Conservation (phyloP, 2,888 invertebrate species). For the Ectobius pallidus region DNA sequence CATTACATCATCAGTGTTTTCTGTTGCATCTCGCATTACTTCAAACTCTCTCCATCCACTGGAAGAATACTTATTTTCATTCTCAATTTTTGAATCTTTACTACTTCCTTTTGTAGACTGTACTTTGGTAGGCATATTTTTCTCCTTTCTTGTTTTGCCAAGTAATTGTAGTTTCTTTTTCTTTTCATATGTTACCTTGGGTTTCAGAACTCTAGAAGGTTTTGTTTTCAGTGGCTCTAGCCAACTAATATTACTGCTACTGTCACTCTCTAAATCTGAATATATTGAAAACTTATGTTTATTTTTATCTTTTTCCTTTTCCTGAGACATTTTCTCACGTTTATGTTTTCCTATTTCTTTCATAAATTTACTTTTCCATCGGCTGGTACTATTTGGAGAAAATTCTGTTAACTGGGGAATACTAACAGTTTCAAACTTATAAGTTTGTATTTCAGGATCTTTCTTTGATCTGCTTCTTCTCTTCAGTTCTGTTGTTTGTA, state of each 20-base stretch:
- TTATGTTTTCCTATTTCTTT: neutral
- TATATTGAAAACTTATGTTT: neutral
- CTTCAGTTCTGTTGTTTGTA: neutral
- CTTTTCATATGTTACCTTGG: conserved; percentile 6
- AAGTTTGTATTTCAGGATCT: neutral
- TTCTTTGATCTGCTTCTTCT: neutral
- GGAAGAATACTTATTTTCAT: no score
- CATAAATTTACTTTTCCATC: neutral
- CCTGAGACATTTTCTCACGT: neutral
- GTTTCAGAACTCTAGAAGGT: neutral
- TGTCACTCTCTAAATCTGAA: conserved; percentile 1
- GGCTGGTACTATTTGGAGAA: neutral
- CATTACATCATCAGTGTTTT: no score
- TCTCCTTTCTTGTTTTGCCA: neutral
- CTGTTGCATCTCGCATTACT: no score
- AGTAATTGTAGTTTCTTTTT: neutral
- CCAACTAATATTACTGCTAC: neutral
- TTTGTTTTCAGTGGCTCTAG: neutral
- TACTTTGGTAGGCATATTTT: no score
- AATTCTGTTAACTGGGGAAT: no score
- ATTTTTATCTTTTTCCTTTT: neutral
- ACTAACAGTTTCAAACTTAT: neutral
- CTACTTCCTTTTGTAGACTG: no score
- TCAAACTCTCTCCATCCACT: no score
- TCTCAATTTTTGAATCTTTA: no score